Percentiles rank a stretch among this genome's conserved stretches.
These are phyloP conservation scores for Danaus plexippus DNA, from an alignment of 1,140 invertebrate genomes.

Conservation along the genomic window DNA sequence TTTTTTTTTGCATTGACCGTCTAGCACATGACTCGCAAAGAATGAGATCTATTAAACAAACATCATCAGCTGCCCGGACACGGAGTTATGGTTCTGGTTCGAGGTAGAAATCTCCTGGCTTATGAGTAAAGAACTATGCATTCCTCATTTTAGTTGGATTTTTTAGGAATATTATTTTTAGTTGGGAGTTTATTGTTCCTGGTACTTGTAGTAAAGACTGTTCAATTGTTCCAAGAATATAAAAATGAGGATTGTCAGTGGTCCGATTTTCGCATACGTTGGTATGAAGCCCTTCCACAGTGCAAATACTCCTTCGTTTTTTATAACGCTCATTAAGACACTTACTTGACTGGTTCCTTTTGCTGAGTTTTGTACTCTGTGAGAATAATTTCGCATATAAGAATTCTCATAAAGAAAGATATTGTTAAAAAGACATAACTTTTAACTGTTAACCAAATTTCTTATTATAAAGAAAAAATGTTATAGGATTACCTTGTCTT, in stretches of 20 bases:
- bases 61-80: too few species aligned
- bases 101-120: too few species aligned
- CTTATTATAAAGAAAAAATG: too few species aligned
- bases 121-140: too few species aligned
- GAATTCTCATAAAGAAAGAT: neutral
- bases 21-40: too few species aligned
- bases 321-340: constrained; percentile 85
- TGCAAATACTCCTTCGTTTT: constrained; percentile 93
- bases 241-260: constrained; percentile 98
- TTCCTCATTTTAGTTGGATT: neutral
- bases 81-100: too few species aligned
- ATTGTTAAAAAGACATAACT: neutral
- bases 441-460: too few species aligned
- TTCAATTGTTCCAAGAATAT: constrained; percentile 98
- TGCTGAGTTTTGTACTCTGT: constrained; percentile 95
- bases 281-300: constrained; percentile 99
- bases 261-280: constrained; percentile 93
- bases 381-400: constrained; percentile 18
- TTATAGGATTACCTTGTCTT: constrained; percentile 95
- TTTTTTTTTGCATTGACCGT: too few species aligned
- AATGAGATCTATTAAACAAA: too few species aligned
- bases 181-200: neutral
- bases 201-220: constrained; percentile 60
- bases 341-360: constrained; percentile 92
- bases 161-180: constrained; percentile 6